Evolutionary conservation across 2,113 vertebrate genomes (phyloP).

Genomic region (Corvus hawaiiensis): DNA sequence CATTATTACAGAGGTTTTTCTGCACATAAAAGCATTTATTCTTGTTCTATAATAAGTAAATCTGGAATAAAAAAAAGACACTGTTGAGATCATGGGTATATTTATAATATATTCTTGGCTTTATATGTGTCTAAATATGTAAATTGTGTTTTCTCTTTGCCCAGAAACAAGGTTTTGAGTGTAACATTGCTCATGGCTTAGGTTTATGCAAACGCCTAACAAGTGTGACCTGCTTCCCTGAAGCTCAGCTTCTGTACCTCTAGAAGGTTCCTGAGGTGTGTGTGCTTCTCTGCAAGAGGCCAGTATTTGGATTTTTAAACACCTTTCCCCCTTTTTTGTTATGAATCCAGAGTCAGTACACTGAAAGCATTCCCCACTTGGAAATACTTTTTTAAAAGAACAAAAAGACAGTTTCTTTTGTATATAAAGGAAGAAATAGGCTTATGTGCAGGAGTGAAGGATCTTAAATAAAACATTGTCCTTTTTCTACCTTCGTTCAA

Average conservation of each 20-base stretch:
- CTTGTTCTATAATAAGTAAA: background rate
- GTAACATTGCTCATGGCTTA: background rate
- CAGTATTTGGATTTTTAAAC: background rate
- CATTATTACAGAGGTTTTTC: background rate
- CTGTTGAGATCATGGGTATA: background rate
- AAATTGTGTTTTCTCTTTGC: background rate
- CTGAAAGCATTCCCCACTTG: background rate
- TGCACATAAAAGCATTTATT: background rate
- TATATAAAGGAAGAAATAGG: conserved; percentile 53
- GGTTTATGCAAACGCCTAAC: background rate
- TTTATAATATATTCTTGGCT: background rate
- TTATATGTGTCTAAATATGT: background rate
- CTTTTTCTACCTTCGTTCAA: conserved; percentile 50
- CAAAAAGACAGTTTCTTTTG: conserved; percentile 59
- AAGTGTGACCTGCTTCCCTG: background rate
- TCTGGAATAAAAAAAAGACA: background rate
- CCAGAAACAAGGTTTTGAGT: background rate
- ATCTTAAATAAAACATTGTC: conserved; percentile 72
- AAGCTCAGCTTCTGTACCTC: background rate
- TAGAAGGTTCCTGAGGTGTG: background rate
- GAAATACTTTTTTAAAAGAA: conserved; percentile 55
- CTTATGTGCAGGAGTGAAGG: conserved; percentile 33
- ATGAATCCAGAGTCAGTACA: background rate
- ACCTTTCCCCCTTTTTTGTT: background rate
- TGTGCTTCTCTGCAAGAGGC: background rate